These are phyloP conservation scores for Acrobasis repandana DNA, from an alignment of 2,888 invertebrate genomes.

Conservation along the genomic window DNA sequence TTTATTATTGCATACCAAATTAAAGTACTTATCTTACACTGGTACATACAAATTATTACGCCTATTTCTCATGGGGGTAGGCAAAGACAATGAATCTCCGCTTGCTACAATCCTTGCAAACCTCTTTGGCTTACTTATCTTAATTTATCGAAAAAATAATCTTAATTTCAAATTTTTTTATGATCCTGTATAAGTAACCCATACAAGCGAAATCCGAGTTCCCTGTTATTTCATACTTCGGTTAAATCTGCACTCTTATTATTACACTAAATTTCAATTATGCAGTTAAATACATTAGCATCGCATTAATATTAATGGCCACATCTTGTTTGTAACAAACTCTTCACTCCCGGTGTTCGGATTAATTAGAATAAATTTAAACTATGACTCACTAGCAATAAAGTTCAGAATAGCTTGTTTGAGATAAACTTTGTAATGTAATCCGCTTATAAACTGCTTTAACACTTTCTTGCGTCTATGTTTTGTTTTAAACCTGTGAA, in stretches of 20 bases:
- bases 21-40: too few relatives aligned
- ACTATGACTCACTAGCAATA: neutral
- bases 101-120: too few relatives aligned
- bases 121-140: too few relatives aligned
- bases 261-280: conserved; percentile 15
- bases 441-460: conserved; percentile 10
- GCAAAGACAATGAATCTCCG: too few relatives aligned
- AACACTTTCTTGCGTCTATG: conserved; percentile 18
- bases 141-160: too few relatives aligned
- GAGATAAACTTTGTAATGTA: neutral
- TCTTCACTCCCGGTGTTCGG: conserved; percentile 2
- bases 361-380: conserved; percentile 9
- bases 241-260: conserved; percentile 9
- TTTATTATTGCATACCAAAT: too few relatives aligned
- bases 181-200: too few relatives aligned
- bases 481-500: conserved; percentile 24
- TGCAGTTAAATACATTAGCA: conserved; percentile 21
- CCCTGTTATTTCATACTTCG: neutral
- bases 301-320: conserved; percentile 21
- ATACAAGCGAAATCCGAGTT: too few relatives aligned
- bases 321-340: conserved; percentile 20
- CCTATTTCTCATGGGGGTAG: too few relatives aligned
- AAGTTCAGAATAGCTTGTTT: conserved; percentile 2
- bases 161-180: too few relatives aligned
- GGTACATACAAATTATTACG: too few relatives aligned